Percentiles rank a stretch among this genome's conserved stretches.
These are phyloP conservation scores for Passer montanus DNA, from an alignment of 2,113 vertebrate species.

Conservation along the genomic window DNA sequence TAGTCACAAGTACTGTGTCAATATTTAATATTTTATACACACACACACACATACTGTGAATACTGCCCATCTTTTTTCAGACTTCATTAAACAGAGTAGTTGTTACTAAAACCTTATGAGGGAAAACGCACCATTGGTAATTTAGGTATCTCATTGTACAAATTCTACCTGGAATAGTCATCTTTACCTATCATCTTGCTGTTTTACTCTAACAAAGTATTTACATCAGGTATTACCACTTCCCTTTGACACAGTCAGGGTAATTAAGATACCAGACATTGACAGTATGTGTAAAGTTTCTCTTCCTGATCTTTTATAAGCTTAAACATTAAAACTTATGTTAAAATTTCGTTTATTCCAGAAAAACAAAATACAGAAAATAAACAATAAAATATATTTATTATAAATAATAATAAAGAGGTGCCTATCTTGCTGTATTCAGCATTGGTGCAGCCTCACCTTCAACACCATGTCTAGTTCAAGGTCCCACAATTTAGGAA, in stretches of 20 bases:
- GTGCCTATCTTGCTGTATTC: neutral
- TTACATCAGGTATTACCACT: neutral
- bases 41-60: neutral
- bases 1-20: neutral
- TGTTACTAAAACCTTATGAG: neutral
- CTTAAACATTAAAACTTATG: neutral
- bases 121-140: neutral
- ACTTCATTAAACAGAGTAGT: neutral
- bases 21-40: neutral
- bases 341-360: neutral
- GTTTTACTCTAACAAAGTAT: neutral
- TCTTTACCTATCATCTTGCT: neutral
- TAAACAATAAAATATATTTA: neutral
- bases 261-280: neutral
- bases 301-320: conserved; percentile 29
- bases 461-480: neutral
- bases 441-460: neutral
- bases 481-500: neutral
- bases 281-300: neutral
- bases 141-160: neutral
- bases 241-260: neutral
- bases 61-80: neutral
- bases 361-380: neutral
- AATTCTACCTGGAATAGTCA: neutral
- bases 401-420: neutral